Base-by-base conservation (phyloP, 2,888 invertebrate genomes). In the Lochmaea capreae region DNA sequence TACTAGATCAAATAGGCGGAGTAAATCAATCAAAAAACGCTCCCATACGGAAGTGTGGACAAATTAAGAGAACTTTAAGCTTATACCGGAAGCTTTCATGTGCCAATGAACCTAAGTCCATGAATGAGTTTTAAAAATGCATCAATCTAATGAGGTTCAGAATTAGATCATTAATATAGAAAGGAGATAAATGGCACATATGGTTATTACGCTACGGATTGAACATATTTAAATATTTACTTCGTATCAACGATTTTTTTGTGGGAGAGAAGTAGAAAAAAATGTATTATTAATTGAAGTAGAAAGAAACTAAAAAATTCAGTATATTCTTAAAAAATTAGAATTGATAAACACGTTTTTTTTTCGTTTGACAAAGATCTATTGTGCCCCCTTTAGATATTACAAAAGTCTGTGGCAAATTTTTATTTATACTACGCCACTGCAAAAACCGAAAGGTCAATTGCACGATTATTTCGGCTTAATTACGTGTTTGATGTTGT, bases 1-100 rank as follows among this genome's bases (percentile, higher is more conserved):
- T 65, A 65, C 43, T 71, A 65, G 65, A 71, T 49, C 68, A 68
- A 68, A 68, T 69, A 80, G 82, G 82, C 79, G 82, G 76, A 81
- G 77, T 76, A 75, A 76, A 82, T 83, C 81, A 84, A 84, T 83
- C 82, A 82, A 79, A 33, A 81, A 68, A 71, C 76, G 73, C 74
- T 67, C 76, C 76, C 74, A 73, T 79, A 79, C 82, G 84, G 84
- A 84, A 81, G 81, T 77, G 79, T 78, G 79, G 80, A 79, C 81
- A 82, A 83, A 84, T 81, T 78, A 79, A 79, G 80, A 77, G 78
- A 63, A 81, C 80, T 82, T 80, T 61, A 22, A 42, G 18, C 39
- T 54, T 59, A 16, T 65, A 71, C 71, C 68, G 74, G 71, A 74
- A 71, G 65, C 49, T 57, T 12, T 14, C 46, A 65, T 65, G 54